Evolutionary conservation across 2,797 vertebrate species (phyloP).

Genomic region (Halcyon badia): DNA sequence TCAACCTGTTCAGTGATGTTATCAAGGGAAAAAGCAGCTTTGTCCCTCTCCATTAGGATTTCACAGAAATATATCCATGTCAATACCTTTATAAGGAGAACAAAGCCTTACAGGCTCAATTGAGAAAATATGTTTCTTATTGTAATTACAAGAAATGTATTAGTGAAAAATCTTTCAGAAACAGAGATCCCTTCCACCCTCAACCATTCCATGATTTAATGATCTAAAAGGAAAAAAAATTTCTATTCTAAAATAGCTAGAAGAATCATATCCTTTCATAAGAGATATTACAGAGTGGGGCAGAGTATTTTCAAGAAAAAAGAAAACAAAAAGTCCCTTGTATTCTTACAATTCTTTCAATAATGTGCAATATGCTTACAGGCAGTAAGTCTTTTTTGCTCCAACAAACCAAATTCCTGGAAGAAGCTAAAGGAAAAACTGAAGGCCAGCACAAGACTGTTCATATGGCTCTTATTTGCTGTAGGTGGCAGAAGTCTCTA

Average conservation of each 20-base stretch:
- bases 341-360: background rate
- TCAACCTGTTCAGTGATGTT: background rate
- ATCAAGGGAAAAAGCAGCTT: background rate
- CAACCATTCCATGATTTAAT: background rate
- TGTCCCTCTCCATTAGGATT: background rate
- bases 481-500: background rate
- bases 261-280: background rate
- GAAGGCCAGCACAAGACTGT: background rate
- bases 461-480: background rate
- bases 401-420: background rate
- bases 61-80: background rate
- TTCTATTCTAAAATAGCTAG: background rate
- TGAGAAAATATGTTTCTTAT: background rate
- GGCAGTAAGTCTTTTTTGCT: background rate
- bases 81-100: background rate
- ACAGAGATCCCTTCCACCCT: background rate
- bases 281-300: background rate
- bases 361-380: accelerated
- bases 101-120: background rate
- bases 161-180: background rate
- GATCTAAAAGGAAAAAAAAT: background rate
- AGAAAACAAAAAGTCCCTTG: background rate
- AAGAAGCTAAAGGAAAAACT: background rate
- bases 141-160: background rate
- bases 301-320: background rate